Conservation (phyloP, 2,113 vertebrate species). For the Buteo buteo region DNA sequence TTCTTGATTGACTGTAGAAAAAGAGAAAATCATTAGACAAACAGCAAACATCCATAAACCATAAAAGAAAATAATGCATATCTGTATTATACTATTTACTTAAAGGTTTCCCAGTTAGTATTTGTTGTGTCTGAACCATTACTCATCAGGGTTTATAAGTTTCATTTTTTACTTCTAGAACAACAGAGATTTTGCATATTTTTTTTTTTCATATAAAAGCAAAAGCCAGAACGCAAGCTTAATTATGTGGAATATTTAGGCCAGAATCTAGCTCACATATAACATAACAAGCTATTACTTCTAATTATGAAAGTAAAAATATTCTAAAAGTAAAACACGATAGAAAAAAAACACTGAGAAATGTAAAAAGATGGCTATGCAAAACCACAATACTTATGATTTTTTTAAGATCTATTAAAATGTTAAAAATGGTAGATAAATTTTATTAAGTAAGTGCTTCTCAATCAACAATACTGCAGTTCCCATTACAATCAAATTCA, state of each 20-base stretch:
- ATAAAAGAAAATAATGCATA: neutral
- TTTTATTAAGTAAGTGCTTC: neutral
- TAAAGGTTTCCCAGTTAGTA: neutral
- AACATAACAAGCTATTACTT: neutral
- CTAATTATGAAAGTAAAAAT: neutral
- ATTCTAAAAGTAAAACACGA: neutral
- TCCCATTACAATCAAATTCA: neutral
- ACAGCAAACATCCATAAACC: neutral
- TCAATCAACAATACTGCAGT: neutral
- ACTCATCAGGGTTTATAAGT: neutral
- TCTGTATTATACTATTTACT: neutral
- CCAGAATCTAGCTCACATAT: neutral
- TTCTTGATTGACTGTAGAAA: conserved; percentile 88
- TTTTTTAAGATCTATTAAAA: neutral
- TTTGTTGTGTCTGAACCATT: neutral
- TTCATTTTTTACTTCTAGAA: neutral
- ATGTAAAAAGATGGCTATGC: neutral
- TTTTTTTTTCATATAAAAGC: neutral
- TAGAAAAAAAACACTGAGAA: neutral
- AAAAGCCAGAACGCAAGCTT: neutral
- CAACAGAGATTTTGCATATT: neutral
- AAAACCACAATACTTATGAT: neutral
- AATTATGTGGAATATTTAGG: neutral
- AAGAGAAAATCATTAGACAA: conserved; percentile 40
- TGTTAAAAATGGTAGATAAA: neutral